These are phyloP conservation scores for Drosophila subsilvestris DNA, from an alignment of 2,888 invertebrate genomes.

Conservation along the genomic window DNA sequence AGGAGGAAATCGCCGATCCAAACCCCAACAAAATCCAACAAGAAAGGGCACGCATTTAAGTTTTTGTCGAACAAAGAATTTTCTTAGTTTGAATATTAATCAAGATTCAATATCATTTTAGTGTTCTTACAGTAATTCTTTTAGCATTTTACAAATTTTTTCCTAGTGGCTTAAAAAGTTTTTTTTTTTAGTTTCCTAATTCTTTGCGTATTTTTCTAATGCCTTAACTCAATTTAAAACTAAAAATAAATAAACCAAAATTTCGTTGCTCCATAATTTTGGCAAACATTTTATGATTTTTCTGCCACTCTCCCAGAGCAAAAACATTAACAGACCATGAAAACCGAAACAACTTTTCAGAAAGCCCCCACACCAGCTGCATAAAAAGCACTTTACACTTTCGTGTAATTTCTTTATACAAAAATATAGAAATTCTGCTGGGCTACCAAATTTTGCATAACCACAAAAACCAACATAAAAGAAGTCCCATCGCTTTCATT, in stretches of 20 bases:
- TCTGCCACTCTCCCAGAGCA: constrained; percentile 4
- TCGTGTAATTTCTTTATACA: constrained; percentile 35
- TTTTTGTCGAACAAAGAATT: neutral
- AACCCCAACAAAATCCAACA: neutral
- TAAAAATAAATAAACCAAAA: neutral
- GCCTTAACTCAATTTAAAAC: no score
- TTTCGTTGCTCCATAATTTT: constrained; percentile 14
- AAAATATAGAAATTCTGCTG: constrained; percentile 48
- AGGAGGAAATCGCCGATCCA: neutral
- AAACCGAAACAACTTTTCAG: constrained; percentile 46
- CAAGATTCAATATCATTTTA: no score
- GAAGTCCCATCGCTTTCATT: constrained; percentile 66
- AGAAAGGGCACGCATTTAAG: neutral
- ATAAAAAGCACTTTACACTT: constrained; percentile 24
- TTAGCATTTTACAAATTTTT: no score
- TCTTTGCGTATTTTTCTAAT: no score
- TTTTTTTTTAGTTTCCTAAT: no score
- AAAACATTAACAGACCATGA: constrained; percentile 35
- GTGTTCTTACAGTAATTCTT: neutral
- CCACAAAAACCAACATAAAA: constrained; percentile 31
- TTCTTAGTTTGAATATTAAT: neutral
- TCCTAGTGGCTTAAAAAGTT: no score
- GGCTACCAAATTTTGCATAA: constrained; percentile 51
- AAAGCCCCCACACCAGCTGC: constrained; percentile 11
- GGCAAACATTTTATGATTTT: constrained; percentile 12